Conservation (phyloP, 2,797 vertebrate genomes). For the Bradypodion ventrale region DNA sequence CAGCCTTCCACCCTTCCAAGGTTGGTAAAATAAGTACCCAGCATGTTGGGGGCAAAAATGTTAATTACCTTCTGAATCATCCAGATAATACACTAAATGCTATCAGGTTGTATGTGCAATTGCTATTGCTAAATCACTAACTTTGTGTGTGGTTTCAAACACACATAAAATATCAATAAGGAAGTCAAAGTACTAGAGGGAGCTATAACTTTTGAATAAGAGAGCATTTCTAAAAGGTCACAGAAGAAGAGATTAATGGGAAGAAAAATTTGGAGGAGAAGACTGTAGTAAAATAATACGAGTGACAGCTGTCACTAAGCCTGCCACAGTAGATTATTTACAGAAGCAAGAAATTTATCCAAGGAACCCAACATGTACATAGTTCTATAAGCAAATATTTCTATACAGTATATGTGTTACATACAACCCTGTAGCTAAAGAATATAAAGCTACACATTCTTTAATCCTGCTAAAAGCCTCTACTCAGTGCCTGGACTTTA, state of each 20-base stretch:
- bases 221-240: not conserved
- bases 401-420: not conserved
- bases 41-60: too few species aligned
- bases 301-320: not conserved
- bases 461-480: not conserved
- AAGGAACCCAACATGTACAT: not conserved
- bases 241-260: too few species aligned
- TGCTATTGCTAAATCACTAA: too few species aligned
- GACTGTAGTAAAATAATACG: not conserved
- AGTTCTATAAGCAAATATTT: not conserved
- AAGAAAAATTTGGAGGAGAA: not conserved
- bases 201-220: not conserved
- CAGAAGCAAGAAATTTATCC: not conserved
- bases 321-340: not conserved
- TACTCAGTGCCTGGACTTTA: not conserved
- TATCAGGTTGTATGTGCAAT: too few species aligned
- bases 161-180: not conserved
- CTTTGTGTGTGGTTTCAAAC: not conserved
- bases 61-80: too few species aligned
- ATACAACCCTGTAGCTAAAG: not conserved
- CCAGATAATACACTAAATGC: too few species aligned
- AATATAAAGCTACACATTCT: not conserved
- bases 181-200: not conserved
- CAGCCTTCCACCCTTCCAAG: too few species aligned
- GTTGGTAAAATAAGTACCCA: too few species aligned